Conservation (phyloP, 2,113 vertebrate species). For the Passer domesticus region DNA sequence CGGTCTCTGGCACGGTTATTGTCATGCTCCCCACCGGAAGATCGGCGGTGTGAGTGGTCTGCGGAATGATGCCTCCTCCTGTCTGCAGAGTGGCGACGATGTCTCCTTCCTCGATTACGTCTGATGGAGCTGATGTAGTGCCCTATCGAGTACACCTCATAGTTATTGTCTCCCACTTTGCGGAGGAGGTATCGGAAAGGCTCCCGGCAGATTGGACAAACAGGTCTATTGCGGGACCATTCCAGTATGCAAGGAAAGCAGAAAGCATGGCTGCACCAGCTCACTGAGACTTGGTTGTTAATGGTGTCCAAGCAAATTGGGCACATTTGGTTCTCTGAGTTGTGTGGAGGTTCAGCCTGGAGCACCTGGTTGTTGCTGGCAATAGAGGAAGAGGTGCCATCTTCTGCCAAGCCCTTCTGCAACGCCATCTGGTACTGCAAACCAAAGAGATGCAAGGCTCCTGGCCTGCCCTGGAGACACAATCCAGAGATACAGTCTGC, state of each 20-base stretch:
- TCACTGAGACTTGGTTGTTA: background rate
- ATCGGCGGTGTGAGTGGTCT: background rate
- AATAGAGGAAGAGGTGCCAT: background rate
- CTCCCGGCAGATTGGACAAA: background rate
- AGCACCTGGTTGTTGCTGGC: background rate
- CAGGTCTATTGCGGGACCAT: background rate
- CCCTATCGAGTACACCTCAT: background rate
- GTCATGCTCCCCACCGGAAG: background rate
- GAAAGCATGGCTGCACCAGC: background rate
- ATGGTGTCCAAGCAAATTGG: background rate
- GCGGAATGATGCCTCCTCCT: background rate
- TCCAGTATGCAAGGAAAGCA: background rate
- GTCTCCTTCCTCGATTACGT: background rate
- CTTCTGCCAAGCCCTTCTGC: background rate
- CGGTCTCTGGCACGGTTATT: background rate
- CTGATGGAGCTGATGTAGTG: background rate
- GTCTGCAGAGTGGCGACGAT: background rate
- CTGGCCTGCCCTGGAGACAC: background rate
- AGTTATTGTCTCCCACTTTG: background rate
- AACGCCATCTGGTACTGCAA: background rate
- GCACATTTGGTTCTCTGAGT: background rate
- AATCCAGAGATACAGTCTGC: background rate
- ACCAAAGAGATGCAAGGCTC: background rate
- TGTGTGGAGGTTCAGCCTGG: background rate
- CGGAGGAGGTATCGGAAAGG: background rate